phyloP scores from a whole-genome alignment of 2,888 invertebrate species.

The Drosophila histrio region DNA sequence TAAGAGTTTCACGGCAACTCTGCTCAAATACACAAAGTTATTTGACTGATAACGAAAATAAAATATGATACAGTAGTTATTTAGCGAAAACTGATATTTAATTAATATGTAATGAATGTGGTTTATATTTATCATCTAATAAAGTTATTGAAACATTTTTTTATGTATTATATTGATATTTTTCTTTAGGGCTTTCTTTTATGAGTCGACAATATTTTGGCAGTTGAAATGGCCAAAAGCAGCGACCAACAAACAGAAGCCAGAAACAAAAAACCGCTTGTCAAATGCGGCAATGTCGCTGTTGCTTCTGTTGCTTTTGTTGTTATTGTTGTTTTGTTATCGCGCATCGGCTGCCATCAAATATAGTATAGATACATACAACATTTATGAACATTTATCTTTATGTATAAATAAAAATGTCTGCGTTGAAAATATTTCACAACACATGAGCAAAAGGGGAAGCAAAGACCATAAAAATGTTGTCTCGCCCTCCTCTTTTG shows the following conservation, averaged over 20 bases:
- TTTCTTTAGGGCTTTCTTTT: not conserved
- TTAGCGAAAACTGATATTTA: not conserved
- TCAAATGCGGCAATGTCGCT: slow-evolving; percentile 40
- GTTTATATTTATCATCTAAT: slow-evolving; percentile 5
- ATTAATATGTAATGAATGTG: not conserved
- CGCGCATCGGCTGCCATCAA: slow-evolving; percentile 40
- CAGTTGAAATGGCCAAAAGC: slow-evolving; percentile 41
- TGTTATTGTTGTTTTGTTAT: slow-evolving; percentile 27
- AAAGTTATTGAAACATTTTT: slow-evolving; percentile 1
- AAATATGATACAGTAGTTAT: not conserved
- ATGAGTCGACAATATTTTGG: slow-evolving; percentile 45
- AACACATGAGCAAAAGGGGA: slow-evolving; percentile 38
- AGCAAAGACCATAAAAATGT: slow-evolving; percentile 58
- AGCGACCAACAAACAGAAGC: slow-evolving; percentile 18
- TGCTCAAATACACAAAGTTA: too few relatives aligned
- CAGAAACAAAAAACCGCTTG: slow-evolving; percentile 36
- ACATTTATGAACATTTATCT: slow-evolving; percentile 31
- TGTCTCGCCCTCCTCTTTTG: not conserved
- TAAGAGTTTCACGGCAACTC: not conserved
- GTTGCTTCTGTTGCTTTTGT: slow-evolving; percentile 3
- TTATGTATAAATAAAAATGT: slow-evolving; percentile 60
- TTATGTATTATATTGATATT: not conserved
- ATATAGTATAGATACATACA: slow-evolving; percentile 30
- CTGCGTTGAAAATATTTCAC: slow-evolving; percentile 66
- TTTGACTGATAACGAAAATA: not conserved